Evolutionary conservation across 2,888 invertebrate species (phyloP).

Genomic region (Leptopilina myrica): DNA sequence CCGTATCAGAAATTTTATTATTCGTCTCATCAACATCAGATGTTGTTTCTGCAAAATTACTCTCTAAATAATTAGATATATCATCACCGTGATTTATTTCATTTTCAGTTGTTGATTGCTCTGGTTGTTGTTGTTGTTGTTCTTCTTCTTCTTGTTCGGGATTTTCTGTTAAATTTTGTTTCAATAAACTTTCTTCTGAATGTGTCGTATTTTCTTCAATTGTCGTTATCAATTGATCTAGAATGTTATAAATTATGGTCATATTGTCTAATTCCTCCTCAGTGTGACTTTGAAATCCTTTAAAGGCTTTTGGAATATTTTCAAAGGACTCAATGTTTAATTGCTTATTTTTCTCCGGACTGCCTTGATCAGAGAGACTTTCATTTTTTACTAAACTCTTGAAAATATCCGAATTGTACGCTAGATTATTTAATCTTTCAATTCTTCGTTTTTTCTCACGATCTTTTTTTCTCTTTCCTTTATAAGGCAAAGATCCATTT

Average conservation of each 20-base stretch:
- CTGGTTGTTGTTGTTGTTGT: no score
- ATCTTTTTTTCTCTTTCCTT: conserved; percentile 46
- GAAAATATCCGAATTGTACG: conserved; percentile 53
- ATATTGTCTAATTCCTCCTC: conserved; percentile 50
- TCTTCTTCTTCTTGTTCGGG: no score
- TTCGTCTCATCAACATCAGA: background rate
- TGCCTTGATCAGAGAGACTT: conserved; percentile 57
- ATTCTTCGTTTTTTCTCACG: conserved; percentile 51
- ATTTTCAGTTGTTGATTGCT: no score
- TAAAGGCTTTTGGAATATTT: conserved; percentile 55
- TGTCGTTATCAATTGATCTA: conserved; percentile 45
- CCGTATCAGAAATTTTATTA: conserved; percentile 51
- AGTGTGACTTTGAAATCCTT: conserved; percentile 57
- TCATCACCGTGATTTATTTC: background rate
- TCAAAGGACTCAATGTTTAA: conserved; percentile 39
- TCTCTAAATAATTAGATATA: background rate
- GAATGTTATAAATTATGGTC: conserved; percentile 54
- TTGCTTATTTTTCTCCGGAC: conserved; percentile 60
- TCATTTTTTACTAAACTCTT: conserved; percentile 56
- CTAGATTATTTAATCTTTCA: conserved; percentile 45
- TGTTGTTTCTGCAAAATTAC: background rate
- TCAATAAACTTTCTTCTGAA: no score
- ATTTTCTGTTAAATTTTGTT: no score
- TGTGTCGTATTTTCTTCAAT: background rate
- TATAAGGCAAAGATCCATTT: conserved; percentile 62